Conservation (phyloP, 1,140 invertebrate species). For the Lasaia peninsularis region DNA sequence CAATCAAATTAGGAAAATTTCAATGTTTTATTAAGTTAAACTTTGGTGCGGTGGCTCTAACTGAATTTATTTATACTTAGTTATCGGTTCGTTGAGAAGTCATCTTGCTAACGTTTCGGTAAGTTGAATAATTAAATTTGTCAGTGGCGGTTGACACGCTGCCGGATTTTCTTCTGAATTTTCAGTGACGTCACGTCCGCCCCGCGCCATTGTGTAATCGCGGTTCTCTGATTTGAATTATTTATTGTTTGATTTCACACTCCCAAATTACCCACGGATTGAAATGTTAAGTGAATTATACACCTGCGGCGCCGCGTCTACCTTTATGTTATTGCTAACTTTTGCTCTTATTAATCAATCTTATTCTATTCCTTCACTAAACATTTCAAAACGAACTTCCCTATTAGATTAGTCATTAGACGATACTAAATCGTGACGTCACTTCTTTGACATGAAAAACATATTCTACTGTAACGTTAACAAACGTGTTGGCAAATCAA, state of each 20-base stretch:
- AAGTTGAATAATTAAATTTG: slow-evolving; percentile 77
- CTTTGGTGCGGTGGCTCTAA: slow-evolving; percentile 70
- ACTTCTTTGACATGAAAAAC: no score
- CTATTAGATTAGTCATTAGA: no score
- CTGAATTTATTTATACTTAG: slow-evolving; percentile 76
- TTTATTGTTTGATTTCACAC: slow-evolving; percentile 72
- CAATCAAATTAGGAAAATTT: slow-evolving; percentile 73
- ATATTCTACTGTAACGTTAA: no score
- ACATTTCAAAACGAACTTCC: no score
- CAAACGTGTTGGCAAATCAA: no score
- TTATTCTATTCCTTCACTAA: no score
- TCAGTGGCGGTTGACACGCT: slow-evolving; percentile 67
- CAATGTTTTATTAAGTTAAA: slow-evolving; percentile 76
- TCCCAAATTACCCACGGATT: slow-evolving; percentile 33
- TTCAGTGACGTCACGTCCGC: slow-evolving; percentile 56
- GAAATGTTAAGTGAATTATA: slow-evolving; percentile 20
- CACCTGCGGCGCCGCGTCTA: not conserved
- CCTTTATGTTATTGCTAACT: no score
- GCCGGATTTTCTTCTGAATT: slow-evolving; percentile 67
- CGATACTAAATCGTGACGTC: no score
- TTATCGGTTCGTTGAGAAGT: slow-evolving; percentile 70
- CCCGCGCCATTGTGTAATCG: slow-evolving; percentile 60
- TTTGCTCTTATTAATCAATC: no score
- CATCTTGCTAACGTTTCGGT: slow-evolving; percentile 73
- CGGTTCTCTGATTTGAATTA: slow-evolving; percentile 72